Evolutionary conservation across 64 coral and sea anemone genomes (phyloP), one percentile per base, ranked within the genome.

Genomic region (Cladopsammia gracilis): DNA sequence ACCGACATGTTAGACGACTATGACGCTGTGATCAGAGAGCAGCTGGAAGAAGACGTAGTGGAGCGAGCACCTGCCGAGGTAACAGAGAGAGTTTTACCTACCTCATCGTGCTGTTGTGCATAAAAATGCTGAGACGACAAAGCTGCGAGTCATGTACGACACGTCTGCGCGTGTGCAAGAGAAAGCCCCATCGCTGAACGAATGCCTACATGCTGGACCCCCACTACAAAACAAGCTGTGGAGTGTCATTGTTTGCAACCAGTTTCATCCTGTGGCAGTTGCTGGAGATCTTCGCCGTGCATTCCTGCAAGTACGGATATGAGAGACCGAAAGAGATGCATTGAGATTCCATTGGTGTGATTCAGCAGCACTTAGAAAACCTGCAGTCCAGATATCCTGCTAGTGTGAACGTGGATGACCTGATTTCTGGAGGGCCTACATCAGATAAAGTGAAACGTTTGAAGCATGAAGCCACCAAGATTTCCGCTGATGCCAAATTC

Each of bases 321-420:
- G 69, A 72, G 84, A 91, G 18, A 4, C 66, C 22, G 94, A 91
- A 8, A 77, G 93, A 46, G 71, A 95, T 76, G 79, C 80, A 0
- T 44, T 95, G 18, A 16, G 93, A 69, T 95, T 95, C 62, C 72
- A 93, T 24, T 93, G 89, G 89, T 14, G 89, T 82, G 3, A 49
- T 73, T 6, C 76, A 82, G 23, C 91, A 91, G 57, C 89, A 82
- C 49, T 58, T 91, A 24, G 75, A 82, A 3, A 78, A 26, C 23
- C 22, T 77, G 58, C 76, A 64, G 42, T 48, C 48, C 15, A 51
- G 18, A 10, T 25, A 82, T 48, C 62, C 89, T n/a, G 77, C 64
- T 43, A 82, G 44, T 44, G 77, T 82, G 64, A 26, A 85, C 60
- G 90, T 75, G 10, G 79, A 92, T 49, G 90, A 92, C 58, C 58